Evolutionary conservation across 1,140 invertebrate species (phyloP).

Genomic region (Cydia amplana): DNA sequence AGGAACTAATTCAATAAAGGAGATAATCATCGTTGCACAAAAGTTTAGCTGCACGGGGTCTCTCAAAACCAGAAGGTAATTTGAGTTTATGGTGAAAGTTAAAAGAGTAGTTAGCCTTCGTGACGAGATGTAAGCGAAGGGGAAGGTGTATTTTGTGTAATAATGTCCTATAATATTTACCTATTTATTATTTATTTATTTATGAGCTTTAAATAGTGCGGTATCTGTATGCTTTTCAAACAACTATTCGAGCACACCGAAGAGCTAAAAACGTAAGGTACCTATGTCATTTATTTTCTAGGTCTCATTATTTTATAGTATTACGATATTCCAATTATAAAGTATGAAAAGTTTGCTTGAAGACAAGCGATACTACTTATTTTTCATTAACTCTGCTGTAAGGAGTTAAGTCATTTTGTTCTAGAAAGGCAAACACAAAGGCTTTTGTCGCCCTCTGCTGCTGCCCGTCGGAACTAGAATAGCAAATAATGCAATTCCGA

Average conservation of each 20-base stretch:
- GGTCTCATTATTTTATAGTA: too few species aligned
- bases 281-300: too few species aligned
- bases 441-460: background rate
- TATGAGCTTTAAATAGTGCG: too few species aligned
- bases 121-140: too few species aligned
- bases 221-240: too few species aligned
- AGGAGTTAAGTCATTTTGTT: background rate
- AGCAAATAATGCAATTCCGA: slow-evolving; percentile 16
- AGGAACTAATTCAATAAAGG: slow-evolving; percentile 1
- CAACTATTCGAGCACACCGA: too few species aligned
- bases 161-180: too few species aligned
- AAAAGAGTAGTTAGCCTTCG: background rate
- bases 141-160: too few species aligned
- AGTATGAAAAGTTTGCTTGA: too few species aligned
- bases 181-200: too few species aligned
- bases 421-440: background rate
- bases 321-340: too few species aligned
- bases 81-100: background rate
- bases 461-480: background rate
- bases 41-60: background rate
- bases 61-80: background rate
- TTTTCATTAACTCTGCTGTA: background rate
- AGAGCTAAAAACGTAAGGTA: too few species aligned
- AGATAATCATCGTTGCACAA: background rate
- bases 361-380: background rate